Conservation (phyloP, 1,140 invertebrate species). For the Diorhabda carinulata region DNA sequence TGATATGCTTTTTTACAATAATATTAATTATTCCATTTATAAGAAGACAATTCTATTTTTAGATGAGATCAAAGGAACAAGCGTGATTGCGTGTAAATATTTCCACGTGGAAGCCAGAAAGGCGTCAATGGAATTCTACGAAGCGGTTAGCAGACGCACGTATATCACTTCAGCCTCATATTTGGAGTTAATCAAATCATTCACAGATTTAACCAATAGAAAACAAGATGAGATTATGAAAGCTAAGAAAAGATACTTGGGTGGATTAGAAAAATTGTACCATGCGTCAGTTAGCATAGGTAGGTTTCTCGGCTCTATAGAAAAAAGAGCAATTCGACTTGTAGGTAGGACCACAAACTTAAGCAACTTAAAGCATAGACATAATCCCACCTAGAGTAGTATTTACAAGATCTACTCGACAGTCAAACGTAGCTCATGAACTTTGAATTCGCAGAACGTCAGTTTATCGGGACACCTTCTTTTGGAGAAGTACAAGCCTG, state of each 20-base stretch:
- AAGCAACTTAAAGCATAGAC: too few species aligned
- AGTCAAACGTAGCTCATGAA: too few species aligned
- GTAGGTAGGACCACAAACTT: too few species aligned
- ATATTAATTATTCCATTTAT: neutral
- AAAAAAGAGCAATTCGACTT: too few species aligned
- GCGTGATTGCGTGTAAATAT: constrained; percentile 78
- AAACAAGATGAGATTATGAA: constrained; percentile 77
- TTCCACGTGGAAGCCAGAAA: constrained; percentile 76
- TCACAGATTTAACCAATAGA: constrained; percentile 67
- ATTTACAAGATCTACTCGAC: too few species aligned
- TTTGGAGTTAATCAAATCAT: constrained; percentile 80
- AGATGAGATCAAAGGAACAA: constrained; percentile 59
- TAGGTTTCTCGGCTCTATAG: neutral
- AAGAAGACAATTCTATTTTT: neutral
- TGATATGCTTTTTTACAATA: neutral
- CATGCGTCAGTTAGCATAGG: constrained; percentile 68
- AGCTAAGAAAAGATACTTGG: constrained; percentile 70
- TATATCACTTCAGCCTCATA: constrained; percentile 91
- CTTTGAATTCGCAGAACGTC: too few species aligned
- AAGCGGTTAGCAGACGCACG: constrained; percentile 65
- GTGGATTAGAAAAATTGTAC: constrained; percentile 79
- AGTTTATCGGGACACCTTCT: too few species aligned
- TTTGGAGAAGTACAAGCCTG: too few species aligned
- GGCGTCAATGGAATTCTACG: constrained; percentile 62
- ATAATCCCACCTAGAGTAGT: too few species aligned